Base-by-base conservation (phyloP, 2,888 invertebrate species). In the Boloria euphrosyne region DNA sequence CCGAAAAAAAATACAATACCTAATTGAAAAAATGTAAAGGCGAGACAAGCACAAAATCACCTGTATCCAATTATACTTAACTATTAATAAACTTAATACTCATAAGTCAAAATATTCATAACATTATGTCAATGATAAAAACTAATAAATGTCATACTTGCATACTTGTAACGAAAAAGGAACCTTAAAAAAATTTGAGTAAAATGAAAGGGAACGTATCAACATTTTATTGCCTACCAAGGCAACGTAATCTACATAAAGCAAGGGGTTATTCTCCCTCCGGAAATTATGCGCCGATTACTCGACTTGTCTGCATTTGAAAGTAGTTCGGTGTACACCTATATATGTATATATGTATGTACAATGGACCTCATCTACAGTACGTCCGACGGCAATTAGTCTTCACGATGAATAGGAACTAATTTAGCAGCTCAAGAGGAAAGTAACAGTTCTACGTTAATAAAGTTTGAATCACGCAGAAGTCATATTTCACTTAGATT, bases 331-430 rank as follows among this genome's bases (percentile, higher is more conserved):
- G 14, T 46, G 27, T 38, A 47, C 46, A 44, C 46, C 44, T 64
- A 57, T 7, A 47, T 38, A 59, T 17, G 51, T 31, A 27, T 31
- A 27, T 27, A 16, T 31, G 14, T 44, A 52, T 46, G 44, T 61
- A 66, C 65, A 72, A 73, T 69, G 69, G 60, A 62, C 50, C 72
- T 78, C 78, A 78, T 81, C 75, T 75, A 68, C 71, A 72, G 74
- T 72, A 72, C 73, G 79, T 76, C 78, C 71, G 66, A 66, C 71
- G 79, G 77, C 79, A 75, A 80, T 78, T 75, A 75, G 76, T 72
- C 72, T 65, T 64, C 55, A 68, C 70, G 70, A 75, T 81, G 79
- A 84, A 82, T 76, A 71, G 75, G 73, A 65, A 75, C 82, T 81
- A 82, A 84, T 84, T 82, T 79, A 61, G 70, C 46, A 57, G 54